phyloP scores from a whole-genome alignment of 2,113 vertebrate species.

The Boulengeromyrus knoepffleri region DNA sequence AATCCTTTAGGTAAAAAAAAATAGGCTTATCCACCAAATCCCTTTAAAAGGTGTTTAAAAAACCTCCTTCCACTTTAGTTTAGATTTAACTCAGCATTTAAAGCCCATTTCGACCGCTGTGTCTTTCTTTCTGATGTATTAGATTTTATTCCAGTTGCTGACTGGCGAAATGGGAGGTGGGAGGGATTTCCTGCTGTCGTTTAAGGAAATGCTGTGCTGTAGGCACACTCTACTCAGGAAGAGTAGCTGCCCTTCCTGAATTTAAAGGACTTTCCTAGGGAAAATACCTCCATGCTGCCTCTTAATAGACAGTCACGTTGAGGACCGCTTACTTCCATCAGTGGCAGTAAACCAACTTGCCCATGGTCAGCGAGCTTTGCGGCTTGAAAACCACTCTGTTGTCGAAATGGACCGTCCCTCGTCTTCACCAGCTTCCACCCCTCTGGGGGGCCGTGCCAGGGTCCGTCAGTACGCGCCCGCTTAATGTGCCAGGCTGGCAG shows the following conservation, averaged over 20 bases:
- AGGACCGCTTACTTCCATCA: not conserved
- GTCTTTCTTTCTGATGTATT: not conserved
- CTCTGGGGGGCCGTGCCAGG: not conserved
- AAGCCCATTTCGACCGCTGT: not conserved
- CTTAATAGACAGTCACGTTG: not conserved
- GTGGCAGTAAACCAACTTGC: not conserved
- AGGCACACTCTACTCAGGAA: not conserved
- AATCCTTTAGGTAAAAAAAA: conserved; percentile 48
- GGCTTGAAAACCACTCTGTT: not conserved
- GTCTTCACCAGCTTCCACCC: not conserved
- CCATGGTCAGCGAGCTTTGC: not conserved
- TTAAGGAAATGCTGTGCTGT: not conserved
- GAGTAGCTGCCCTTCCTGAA: not conserved
- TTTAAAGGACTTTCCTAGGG: not conserved
- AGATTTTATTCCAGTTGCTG: not conserved
- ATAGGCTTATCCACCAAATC: conserved; percentile 59
- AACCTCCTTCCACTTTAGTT: conserved; percentile 47
- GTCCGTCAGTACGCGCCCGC: not conserved
- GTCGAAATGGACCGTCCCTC: not conserved
- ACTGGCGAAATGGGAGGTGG: not conserved
- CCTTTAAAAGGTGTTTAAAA: conserved; percentile 56
- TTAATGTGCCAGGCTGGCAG: not conserved
- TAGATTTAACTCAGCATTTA: conserved; percentile 31
- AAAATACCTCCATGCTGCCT: not conserved
- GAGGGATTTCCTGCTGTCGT: not conserved